A percentile compares a stretch with the other conserved stretches of the same genome.
These are phyloP conservation scores for Drosophila hydei DNA, from an alignment of 1,140 invertebrate genomes.

Conservation along the genomic window DNA sequence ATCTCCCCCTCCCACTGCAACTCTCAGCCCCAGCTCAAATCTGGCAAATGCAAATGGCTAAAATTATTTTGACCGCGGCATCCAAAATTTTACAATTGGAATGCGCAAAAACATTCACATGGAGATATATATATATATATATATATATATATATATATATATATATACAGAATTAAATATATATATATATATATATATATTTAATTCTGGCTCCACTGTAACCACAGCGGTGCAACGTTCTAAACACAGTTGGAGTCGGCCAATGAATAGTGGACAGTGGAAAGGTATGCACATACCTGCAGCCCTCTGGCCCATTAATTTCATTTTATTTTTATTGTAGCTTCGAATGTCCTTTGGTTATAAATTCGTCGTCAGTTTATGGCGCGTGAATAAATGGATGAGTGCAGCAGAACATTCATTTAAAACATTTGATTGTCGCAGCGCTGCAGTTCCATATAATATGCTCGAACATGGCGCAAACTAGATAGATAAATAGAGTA, in stretches of 20 bases:
- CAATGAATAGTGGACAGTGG: not conserved
- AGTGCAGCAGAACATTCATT: conserved; percentile 80
- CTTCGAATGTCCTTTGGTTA: conserved; percentile 66
- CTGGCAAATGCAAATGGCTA: conserved; percentile 55
- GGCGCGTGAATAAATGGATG: conserved; percentile 79
- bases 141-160: conserved; percentile 32
- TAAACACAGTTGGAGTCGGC: conserved; percentile 2
- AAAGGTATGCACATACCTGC: not conserved
- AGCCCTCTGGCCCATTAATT: conserved; percentile 62
- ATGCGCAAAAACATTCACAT: conserved; percentile 42
- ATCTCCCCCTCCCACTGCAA: not conserved
- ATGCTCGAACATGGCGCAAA: not conserved
- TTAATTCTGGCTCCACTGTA: conserved; percentile 48
- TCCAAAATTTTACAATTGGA: conserved; percentile 35
- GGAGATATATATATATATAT: too few species aligned
- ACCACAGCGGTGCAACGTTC: conserved; percentile 23
- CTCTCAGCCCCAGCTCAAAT: too few species aligned
- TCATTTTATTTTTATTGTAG: conserved; percentile 74
- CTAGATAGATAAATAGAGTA: conserved; percentile 6
- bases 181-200: conserved; percentile 33
- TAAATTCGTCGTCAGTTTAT: conserved; percentile 79
- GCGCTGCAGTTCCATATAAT: conserved; percentile 38
- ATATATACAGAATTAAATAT: not conserved
- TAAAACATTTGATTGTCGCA: conserved; percentile 74
- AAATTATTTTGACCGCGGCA: conserved; percentile 75